Conservation (phyloP, 2,113 vertebrate genomes). For the Erythrocercus mccallii region DNA sequence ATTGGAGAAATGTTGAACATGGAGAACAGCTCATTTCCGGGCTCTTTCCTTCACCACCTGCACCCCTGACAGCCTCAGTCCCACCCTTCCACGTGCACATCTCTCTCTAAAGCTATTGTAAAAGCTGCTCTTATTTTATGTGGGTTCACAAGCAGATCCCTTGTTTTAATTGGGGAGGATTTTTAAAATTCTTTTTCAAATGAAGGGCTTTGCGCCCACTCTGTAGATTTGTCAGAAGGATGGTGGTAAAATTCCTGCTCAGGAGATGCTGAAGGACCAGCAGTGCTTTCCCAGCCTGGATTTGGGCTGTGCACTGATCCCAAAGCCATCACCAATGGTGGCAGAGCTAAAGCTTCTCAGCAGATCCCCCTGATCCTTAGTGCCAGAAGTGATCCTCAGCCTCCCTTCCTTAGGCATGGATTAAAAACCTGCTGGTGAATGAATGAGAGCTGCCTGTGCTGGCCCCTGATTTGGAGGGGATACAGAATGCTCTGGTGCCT, state of each 20-base stretch:
- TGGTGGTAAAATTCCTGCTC: neutral
- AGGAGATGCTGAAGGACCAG: neutral
- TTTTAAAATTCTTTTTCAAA: neutral
- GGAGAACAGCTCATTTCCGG: conserved; percentile 30
- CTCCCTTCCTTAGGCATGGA: neutral
- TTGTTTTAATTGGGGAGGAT: accelerated
- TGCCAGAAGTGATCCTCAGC: neutral
- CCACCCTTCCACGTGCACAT: neutral
- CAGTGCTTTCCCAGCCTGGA: neutral
- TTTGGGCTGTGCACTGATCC: neutral
- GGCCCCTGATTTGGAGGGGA: neutral
- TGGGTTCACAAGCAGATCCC: neutral
- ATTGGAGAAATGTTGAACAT: conserved; percentile 44
- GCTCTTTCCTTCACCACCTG: conserved; percentile 26
- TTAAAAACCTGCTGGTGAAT: neutral
- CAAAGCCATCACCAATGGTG: accelerated
- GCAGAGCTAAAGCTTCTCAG: neutral
- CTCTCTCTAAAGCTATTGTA: neutral
- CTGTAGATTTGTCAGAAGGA: neutral
- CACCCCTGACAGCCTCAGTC: neutral
- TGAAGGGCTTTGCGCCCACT: accelerated
- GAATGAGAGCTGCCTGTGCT: neutral
- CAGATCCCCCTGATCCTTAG: neutral
- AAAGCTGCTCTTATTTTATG: neutral
- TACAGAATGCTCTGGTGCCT: neutral